These are phyloP conservation scores for Adelognathus sp. DNA, from an alignment of 2,888 invertebrate genomes.

Conservation along the genomic window DNA sequence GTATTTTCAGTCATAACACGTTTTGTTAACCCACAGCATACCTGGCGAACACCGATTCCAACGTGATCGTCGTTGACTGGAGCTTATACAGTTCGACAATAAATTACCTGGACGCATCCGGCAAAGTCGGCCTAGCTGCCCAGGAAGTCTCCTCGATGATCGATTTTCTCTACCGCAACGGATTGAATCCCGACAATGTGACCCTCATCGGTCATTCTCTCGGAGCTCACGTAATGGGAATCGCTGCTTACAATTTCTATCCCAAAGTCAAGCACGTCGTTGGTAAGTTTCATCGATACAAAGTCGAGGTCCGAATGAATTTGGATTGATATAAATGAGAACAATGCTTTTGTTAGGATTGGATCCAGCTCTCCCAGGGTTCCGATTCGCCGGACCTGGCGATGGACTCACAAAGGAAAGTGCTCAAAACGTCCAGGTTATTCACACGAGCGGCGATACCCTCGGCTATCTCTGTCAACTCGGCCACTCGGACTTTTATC, in stretches of 20 bases:
- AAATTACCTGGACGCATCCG: background rate
- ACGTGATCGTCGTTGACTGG: conserved; percentile 51
- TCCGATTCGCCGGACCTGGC: background rate
- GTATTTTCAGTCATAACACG: background rate
- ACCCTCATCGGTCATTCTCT: conserved; percentile 18
- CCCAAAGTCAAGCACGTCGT: background rate
- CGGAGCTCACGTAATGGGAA: conserved; percentile 36
- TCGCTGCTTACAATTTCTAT: background rate
- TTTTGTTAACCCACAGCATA: conserved; percentile 32
- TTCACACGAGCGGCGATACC: conserved; percentile 13
- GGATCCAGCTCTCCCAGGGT: background rate
- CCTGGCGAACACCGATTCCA: conserved; percentile 15
- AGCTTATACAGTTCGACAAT: background rate
- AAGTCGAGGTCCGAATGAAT: too few relatives aligned
- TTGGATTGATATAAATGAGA: too few relatives aligned
- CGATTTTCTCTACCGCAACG: background rate
- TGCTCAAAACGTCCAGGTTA: conserved; percentile 8
- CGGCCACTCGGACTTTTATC: conserved; percentile 14
- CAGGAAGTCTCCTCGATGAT: background rate
- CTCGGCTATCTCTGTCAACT: background rate
- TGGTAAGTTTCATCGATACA: conserved; percentile 4
- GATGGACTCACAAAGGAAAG: background rate
- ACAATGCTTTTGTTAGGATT: conserved; percentile 18
- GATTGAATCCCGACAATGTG: background rate
- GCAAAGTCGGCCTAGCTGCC: background rate